Percentiles rank a stretch among this genome's conserved stretches.
These are phyloP conservation scores for Tenualosa ilisha DNA, from an alignment of 2,797 vertebrate species.

Conservation along the genomic window DNA sequence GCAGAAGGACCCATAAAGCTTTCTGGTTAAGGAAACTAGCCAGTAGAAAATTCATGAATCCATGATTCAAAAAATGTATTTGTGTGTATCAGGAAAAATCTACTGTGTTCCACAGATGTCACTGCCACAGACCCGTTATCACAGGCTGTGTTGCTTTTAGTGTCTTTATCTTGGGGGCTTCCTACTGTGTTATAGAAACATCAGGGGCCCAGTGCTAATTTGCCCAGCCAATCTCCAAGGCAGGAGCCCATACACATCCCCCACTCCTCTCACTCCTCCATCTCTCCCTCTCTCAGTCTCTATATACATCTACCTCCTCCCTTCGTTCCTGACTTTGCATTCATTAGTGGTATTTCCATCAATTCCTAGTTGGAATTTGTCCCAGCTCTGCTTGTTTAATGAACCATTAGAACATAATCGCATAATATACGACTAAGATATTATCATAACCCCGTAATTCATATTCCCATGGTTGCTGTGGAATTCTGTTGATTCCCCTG, in stretches of 20 bases:
- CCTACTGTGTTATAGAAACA: conserved; percentile 14
- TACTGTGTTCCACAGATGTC: neutral
- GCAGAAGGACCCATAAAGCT: neutral
- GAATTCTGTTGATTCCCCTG: neutral
- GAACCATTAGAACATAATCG: neutral
- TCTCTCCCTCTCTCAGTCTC: neutral
- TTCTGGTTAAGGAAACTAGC: neutral
- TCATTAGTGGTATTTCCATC: conserved; percentile 21
- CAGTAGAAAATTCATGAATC: neutral
- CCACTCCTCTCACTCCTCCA: neutral
- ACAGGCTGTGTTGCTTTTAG: neutral
- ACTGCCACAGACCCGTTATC: neutral
- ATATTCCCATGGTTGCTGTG: conserved; percentile 12
- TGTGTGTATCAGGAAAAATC: neutral
- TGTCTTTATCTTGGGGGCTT: neutral
- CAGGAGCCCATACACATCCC: neutral
- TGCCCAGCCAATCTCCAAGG: neutral
- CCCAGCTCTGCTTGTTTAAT: conserved; percentile 21
- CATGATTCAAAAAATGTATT: neutral
- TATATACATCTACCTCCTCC: neutral
- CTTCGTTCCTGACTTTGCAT: neutral
- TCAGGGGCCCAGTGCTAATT: conserved; percentile 1
- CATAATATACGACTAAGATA: conserved; percentile 1
- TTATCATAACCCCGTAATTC: conserved; percentile 8
- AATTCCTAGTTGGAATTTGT: neutral